Percentiles rank a stretch among this genome's conserved stretches.
phyloP scores from a whole-genome alignment of 2,888 invertebrate species.

The Eupithecia subumbrata region DNA sequence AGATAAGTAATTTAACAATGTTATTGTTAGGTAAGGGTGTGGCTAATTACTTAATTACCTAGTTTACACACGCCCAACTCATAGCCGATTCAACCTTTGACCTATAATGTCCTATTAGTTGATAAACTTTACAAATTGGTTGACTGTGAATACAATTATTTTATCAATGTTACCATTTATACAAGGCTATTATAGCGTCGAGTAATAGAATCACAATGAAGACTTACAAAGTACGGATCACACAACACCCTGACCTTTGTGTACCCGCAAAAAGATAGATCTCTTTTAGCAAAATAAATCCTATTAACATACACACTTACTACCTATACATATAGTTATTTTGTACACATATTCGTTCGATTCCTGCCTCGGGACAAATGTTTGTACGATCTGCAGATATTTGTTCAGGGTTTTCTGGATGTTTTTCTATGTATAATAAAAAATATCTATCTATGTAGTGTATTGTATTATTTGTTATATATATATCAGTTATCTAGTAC shows the following conservation, averaged over 20 bases:
- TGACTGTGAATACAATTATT: constrained; percentile 23
- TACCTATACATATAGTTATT: too few relatives aligned
- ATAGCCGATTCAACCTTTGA: not conserved
- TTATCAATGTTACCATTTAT: not conserved
- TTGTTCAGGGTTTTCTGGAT: too few relatives aligned
- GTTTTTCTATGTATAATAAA: too few relatives aligned
- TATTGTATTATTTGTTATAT: too few relatives aligned
- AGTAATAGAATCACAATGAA: constrained; percentile 29
- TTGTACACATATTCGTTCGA: too few relatives aligned
- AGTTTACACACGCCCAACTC: not conserved
- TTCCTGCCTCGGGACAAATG: too few relatives aligned
- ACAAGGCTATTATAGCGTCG: not conserved
- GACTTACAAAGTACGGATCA: constrained; percentile 28
- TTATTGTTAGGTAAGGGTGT: not conserved
- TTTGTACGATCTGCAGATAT: too few relatives aligned
- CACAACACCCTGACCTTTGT: constrained; percentile 12
- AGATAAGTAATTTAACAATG: not conserved
- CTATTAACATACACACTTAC: not conserved
- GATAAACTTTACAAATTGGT: not conserved
- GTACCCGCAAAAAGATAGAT: not conserved
- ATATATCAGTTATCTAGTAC: too few relatives aligned
- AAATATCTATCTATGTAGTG: too few relatives aligned
- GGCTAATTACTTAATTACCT: constrained; percentile 7
- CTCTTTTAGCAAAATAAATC: not conserved
- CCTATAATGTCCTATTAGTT: not conserved